Conservation (phyloP, 2,888 invertebrate genomes). For the Orthosia gothica region DNA sequence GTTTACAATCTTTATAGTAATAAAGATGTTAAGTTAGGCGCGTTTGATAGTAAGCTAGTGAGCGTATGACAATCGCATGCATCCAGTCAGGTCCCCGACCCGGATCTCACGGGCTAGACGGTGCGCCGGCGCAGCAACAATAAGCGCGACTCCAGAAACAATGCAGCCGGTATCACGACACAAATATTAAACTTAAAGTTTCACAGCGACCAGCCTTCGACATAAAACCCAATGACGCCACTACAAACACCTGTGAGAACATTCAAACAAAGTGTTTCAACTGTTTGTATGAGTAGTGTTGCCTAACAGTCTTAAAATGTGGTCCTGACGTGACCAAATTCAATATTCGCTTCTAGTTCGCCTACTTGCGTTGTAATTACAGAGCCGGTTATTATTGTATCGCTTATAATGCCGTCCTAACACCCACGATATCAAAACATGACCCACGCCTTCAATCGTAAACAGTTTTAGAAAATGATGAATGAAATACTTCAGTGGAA, state of each 20-base stretch:
- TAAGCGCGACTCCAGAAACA: conserved; percentile 83
- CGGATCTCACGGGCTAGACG: conserved; percentile 87
- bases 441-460: conserved; percentile 36
- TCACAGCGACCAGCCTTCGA: conserved; percentile 89
- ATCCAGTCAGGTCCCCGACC: conserved; percentile 85
- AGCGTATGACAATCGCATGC: conserved; percentile 71
- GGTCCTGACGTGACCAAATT: conserved; percentile 68
- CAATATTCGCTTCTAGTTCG: conserved; percentile 60
- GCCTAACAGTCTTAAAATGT: conserved; percentile 68
- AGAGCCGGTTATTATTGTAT: conserved; percentile 59
- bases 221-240: conserved; percentile 88
- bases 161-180: conserved; percentile 86
- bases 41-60: conserved; percentile 64
- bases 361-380: conserved; percentile 63
- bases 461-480: conserved; percentile 35
- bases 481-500: conserved; percentile 30
- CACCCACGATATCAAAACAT: conserved; percentile 59
- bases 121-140: conserved; percentile 79
- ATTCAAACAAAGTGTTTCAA: conserved; percentile 83
- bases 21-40: conserved; percentile 55
- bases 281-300: conserved; percentile 72
- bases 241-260: conserved; percentile 89
- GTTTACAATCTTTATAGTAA: conserved; percentile 71
- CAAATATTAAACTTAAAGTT: conserved; percentile 86
- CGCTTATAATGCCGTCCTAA: conserved; percentile 39